These are phyloP conservation scores for Chrysolina oricalcia DNA, from an alignment of 2,888 invertebrate species.

Conservation along the genomic window DNA sequence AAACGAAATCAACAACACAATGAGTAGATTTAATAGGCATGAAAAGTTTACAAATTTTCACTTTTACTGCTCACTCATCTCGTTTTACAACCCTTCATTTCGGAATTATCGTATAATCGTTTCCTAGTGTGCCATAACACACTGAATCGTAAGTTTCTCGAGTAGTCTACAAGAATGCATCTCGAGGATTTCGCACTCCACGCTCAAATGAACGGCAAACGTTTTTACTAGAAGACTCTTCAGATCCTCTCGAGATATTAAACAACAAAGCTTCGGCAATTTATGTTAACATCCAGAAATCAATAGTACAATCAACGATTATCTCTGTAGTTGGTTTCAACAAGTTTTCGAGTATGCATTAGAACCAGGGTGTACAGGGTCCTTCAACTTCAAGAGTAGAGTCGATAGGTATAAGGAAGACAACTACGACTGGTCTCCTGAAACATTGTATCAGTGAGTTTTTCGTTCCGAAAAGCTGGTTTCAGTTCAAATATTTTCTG, in stretches of 20 bases:
- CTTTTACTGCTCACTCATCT: not conserved
- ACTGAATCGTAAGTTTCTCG: constrained; percentile 20
- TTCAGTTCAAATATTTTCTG: too few relatives aligned
- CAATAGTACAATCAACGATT: not conserved
- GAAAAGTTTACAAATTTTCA: not conserved
- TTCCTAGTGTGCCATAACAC: constrained; percentile 18
- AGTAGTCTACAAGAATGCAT: constrained; percentile 15
- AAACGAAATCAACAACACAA: too few relatives aligned
- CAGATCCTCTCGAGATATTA: constrained; percentile 12
- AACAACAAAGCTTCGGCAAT: constrained; percentile 4
- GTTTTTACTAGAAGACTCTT: constrained; percentile 21
- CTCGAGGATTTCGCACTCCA: constrained; percentile 13
- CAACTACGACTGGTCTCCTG: too few relatives aligned
- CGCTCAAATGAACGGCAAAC: constrained; percentile 19
- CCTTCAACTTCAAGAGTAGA: too few relatives aligned
- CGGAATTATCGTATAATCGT: constrained; percentile 6
- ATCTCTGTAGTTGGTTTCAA: not conserved
- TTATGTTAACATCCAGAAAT: constrained; percentile 1
- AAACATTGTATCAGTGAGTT: too few relatives aligned
- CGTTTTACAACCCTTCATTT: constrained; percentile 9
- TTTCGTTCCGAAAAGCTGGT: too few relatives aligned
- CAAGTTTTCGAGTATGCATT: not conserved
- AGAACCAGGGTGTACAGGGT: too few relatives aligned
- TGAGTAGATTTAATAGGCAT: not conserved
- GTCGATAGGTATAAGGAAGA: too few relatives aligned